phyloP scores from a whole-genome alignment of 2,113 vertebrate species.

The Euleptes europaea region DNA sequence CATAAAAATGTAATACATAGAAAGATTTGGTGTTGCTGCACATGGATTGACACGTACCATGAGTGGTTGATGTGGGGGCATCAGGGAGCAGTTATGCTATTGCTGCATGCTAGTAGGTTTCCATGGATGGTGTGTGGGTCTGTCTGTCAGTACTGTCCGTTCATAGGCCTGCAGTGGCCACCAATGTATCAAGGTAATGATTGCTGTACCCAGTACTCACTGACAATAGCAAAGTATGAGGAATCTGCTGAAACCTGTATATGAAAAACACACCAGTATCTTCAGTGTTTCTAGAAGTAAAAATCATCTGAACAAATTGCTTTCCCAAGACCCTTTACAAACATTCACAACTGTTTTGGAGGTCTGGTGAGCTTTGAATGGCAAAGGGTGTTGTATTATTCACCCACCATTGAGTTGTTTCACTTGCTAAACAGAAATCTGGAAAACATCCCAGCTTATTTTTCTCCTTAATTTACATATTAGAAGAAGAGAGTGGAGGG shows the following conservation, averaged over 20 bases:
- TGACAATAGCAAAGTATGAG: background rate
- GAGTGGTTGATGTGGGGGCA: too few relatives aligned
- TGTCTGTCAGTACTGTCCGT: background rate
- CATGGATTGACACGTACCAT: too few relatives aligned
- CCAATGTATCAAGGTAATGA: background rate
- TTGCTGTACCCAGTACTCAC: background rate
- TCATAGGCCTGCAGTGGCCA: background rate
- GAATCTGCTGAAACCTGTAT: background rate
- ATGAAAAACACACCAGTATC: background rate
- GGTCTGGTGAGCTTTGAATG: background rate
- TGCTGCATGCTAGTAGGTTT: background rate
- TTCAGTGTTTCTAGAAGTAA: background rate
- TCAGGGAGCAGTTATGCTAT: background rate
- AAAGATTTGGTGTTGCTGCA: too few relatives aligned
- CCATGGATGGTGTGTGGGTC: background rate
- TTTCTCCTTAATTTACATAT: constrained; percentile 27
- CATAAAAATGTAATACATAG: too few relatives aligned
- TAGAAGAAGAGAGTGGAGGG: constrained; percentile 10
- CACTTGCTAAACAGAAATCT: constrained; percentile 32
- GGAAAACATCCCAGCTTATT: constrained; percentile 29
- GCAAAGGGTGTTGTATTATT: constrained; percentile 6
- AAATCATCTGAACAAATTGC: background rate
- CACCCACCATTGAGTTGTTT: constrained; percentile 11
- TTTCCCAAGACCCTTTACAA: background rate
- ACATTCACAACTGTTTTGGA: constrained; percentile 12